Evolutionary conservation across 35 echinoderm and acorn worm species (phyloP), one percentile per base, ranked within the genome.

Genomic region (Apostichopus japonicus): DNA sequence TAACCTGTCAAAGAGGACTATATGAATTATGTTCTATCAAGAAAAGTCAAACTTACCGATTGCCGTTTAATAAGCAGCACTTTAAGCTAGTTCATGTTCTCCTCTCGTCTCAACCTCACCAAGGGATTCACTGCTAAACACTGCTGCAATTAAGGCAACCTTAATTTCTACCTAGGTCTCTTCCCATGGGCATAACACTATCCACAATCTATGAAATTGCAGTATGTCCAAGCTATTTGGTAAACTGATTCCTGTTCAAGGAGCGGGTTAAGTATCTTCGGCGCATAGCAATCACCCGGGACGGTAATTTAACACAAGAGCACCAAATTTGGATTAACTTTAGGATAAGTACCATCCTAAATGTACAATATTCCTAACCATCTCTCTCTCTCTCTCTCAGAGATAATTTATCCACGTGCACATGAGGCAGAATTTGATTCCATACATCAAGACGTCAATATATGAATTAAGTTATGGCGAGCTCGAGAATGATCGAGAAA

Each of bases 301-400:
- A 73, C 71, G 71, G 71, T 73, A 73, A 73, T 73, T 67, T 73
- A 73, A 73, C 16, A 73, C 71, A 73, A 13, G 71, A 73, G 21
- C 17, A 19, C 71, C 6, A 73, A 73, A 23, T 19, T n/a, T 73
- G 71, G 71, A 73, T 73, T 73, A 23, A 73, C 11, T 73, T 73
- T 73, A 19, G 15, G n/a, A 73, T 73, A 73, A 73, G 71, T 73
- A 23, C 16, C 16, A 19, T 73, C 21, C n/a, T 73, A 73, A 23
- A 73, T 17, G 71, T 73, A 73, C 17, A 73, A 73, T 73, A 73
- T 73, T 73, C 71, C 2, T 73, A 7, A 73, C 71, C 17, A 73
- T 73, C 17, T 73, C 71, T 73, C 17, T 73, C 17, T 73, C 71
- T 73, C 17, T 73, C 4, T n/a, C 27, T 33, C 27, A 33, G 57